Base-by-base conservation (phyloP, 2,113 vertebrate species). In the Shinisaurus crocodilurus region DNA sequence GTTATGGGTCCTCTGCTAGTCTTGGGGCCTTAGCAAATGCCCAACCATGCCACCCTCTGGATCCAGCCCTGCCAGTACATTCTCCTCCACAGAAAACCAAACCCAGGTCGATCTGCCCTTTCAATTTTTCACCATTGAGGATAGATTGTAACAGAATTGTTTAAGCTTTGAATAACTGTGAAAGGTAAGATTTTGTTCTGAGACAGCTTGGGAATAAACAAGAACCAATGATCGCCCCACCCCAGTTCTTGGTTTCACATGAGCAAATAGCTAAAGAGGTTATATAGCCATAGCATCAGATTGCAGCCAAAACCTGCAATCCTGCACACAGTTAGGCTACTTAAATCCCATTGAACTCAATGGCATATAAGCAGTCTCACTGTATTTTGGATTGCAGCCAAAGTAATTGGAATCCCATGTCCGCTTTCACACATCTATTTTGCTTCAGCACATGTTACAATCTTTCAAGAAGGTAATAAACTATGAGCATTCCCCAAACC, bases 361-460 rank as follows among this genome's bases (percentile, higher is more conserved):
- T 48, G 54, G 2, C 5, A 48, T 45, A 63, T 23, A 76, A 76
- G 6, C 34, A 77, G 57, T 25, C 86, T 20, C 70, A 70, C 43
- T 76, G 67, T 34, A 16, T 79, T 32, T 25, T 48, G 60, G 40
- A 34, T 69, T 40, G 23, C 29, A 67, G 86, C 85, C 86, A 89
- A 91, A 88, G 16, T 91, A 88, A 34, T 2, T 2, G 3, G 45
- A 23, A 3, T 67, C 27, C 45, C 89, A 80, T 85, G 43, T 69
- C 63, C 67, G 72, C 90, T 93, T 90, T 82, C n/a, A 92, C 89
- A 82, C 91, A 69, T 85, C 85, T 48, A 32, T 0, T 3, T 88
- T 43, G 29, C 27, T 86, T 1, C 27, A 20, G 37, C 91, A 1
- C 27, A 79, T 90, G 16, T 63, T 91, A 54, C 63, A 79, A 16